These are phyloP conservation scores for Hemibagrus guttatus DNA, from an alignment of 2,797 vertebrate species.

Conservation along the genomic window DNA sequence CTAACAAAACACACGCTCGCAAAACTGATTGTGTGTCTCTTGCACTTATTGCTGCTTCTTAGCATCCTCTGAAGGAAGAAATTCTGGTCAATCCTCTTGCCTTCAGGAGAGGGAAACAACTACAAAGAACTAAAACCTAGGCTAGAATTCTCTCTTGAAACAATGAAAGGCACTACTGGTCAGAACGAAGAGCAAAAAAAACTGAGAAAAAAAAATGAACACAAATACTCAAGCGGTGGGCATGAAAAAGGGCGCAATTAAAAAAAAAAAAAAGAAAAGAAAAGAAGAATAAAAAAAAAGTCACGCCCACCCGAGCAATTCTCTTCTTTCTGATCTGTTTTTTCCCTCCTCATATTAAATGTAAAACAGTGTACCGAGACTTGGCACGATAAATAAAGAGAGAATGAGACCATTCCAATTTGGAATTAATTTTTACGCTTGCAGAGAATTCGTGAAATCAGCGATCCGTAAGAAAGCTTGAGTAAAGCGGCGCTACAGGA, in stretches of 20 bases:
- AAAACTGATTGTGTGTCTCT: constrained; percentile 74
- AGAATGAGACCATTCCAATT: constrained; percentile 99
- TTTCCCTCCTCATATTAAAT: constrained; percentile 79
- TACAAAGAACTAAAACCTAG: constrained; percentile 66
- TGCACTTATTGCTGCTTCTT: constrained; percentile 89
- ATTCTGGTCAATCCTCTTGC: constrained; percentile 65
- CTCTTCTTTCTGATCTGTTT: constrained; percentile 70
- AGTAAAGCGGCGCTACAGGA: constrained; percentile 80
- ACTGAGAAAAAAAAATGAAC: constrained; percentile 43
- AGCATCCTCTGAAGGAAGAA: constrained; percentile 66
- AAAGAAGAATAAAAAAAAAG: background rate
- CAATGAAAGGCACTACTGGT: constrained; percentile 99
- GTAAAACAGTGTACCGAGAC: constrained; percentile 85
- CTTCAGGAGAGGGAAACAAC: constrained; percentile 49
- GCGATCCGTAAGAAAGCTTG: constrained; percentile 87
- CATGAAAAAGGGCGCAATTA: constrained; percentile 45
- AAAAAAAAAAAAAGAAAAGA: constrained; percentile 12
- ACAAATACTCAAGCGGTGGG: constrained; percentile 54
- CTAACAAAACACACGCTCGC: constrained; percentile 70
- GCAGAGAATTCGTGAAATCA: constrained; percentile 95
- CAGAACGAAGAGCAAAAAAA: constrained; percentile 71
- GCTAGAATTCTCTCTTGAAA: constrained; percentile 88
- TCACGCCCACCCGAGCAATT: constrained; percentile 70
- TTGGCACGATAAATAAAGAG: constrained; percentile 95
- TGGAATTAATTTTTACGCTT: constrained; percentile 95